Conservation (phyloP, 2,113 vertebrate species). For the Pterocles orientalis region DNA sequence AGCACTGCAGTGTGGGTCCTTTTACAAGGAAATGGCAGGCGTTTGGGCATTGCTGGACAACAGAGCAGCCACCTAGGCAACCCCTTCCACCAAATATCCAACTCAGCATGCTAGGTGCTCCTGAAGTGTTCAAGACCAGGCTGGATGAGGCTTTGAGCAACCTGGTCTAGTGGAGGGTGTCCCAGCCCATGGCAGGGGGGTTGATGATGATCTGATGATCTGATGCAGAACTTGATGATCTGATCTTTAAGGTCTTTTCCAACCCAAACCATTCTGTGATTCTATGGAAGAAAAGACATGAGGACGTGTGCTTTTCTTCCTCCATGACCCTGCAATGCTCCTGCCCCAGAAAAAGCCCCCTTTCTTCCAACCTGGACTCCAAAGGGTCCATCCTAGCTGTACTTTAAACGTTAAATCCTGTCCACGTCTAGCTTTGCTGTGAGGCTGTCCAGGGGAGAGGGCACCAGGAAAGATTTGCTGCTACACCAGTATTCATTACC, state of each 20-base stretch:
- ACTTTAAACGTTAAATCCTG: background rate
- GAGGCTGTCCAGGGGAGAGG: background rate
- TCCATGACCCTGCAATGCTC: background rate
- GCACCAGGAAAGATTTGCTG: background rate
- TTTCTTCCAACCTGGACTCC: background rate
- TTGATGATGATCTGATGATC: no score
- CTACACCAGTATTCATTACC: constrained; percentile 4
- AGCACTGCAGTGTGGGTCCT: background rate
- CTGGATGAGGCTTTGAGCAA: no score
- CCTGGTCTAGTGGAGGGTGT: no score
- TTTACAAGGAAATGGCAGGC: background rate
- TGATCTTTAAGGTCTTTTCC: no score
- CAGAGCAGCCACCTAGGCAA: background rate
- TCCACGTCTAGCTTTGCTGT: background rate
- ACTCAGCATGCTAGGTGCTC: background rate
- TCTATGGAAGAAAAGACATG: background rate
- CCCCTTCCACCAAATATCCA: background rate
- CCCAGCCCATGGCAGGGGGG: no score
- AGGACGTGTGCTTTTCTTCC: background rate
- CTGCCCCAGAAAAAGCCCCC: background rate
- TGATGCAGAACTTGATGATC: no score
- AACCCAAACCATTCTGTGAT: no score
- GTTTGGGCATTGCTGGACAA: background rate
- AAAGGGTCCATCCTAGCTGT: background rate
- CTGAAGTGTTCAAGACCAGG: no score